Percentiles rank a stretch among this genome's conserved stretches.
Evolutionary conservation across 2,888 invertebrate species (phyloP).

Genomic region (Prosopocoilus inquinatus): DNA sequence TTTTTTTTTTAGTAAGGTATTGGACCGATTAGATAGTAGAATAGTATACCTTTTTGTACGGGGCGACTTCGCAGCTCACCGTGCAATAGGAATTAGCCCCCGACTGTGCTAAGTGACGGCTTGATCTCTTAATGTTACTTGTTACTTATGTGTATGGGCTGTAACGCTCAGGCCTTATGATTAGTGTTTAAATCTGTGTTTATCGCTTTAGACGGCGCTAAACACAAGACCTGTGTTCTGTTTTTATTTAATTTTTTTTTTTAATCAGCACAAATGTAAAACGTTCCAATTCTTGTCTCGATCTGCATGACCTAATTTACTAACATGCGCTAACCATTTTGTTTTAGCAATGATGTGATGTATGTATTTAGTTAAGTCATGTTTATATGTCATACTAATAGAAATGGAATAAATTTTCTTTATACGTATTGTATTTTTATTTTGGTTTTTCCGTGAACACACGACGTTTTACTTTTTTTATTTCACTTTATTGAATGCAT

Average conservation of each 20-base stretch:
- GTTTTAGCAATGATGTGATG: slow-evolving; percentile 49
- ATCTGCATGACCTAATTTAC: slow-evolving; percentile 29
- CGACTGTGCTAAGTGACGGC: slow-evolving; percentile 26
- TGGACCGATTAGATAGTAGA: slow-evolving; percentile 17
- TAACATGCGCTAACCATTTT: slow-evolving; percentile 37
- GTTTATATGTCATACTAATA: slow-evolving; percentile 48
- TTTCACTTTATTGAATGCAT: no score
- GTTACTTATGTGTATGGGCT: slow-evolving; percentile 29
- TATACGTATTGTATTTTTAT: slow-evolving; percentile 29
- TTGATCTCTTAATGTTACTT: slow-evolving; percentile 33
- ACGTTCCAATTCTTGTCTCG: slow-evolving; percentile 22
- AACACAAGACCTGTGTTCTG: slow-evolving; percentile 26
- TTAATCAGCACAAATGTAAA: slow-evolving; percentile 25
- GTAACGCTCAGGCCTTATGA: slow-evolving; percentile 28
- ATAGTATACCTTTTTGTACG: slow-evolving; percentile 21
- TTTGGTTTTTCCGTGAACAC: background rate
- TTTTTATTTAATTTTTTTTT: slow-evolving; percentile 20
- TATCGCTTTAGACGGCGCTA: slow-evolving; percentile 13
- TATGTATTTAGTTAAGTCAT: slow-evolving; percentile 48
- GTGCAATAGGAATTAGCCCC: slow-evolving; percentile 24
- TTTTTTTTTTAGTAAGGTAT: slow-evolving; percentile 7
- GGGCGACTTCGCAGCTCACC: slow-evolving; percentile 23
- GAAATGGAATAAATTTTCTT: slow-evolving; percentile 48
- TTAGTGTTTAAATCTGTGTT: slow-evolving; percentile 11
- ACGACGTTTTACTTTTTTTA: no score